Conservation (phyloP, 2,888 invertebrate species). For the Caenorhabditis panamensis region DNA sequence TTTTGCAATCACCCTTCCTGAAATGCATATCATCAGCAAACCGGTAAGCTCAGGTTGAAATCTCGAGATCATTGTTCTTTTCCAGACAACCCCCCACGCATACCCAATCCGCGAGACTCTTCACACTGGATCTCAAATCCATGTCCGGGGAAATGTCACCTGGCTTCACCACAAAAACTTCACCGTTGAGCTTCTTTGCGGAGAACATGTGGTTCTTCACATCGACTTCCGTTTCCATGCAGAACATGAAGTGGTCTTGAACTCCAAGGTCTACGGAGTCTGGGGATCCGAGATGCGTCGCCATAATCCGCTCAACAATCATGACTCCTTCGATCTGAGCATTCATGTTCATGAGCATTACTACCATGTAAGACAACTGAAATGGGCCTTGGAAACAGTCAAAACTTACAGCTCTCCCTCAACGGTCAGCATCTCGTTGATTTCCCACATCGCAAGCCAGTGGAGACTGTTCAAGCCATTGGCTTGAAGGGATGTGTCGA, state of each 20-base stretch:
- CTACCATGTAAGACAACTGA: conserved; percentile 59
- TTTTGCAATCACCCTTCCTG: not conserved
- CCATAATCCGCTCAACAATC: conserved; percentile 70
- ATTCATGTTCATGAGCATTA: conserved; percentile 69
- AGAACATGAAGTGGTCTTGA: conserved; percentile 67
- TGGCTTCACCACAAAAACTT: conserved; percentile 71
- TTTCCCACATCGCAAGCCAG: conserved; percentile 70
- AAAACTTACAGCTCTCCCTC: conserved; percentile 69
- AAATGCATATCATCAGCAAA: not conserved
- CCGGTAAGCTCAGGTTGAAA: not conserved
- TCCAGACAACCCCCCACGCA: not conserved
- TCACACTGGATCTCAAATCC: conserved; percentile 63
- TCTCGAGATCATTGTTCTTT: no score
- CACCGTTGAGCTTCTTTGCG: conserved; percentile 72
- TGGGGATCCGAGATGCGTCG: conserved; percentile 71
- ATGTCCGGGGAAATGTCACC: conserved; percentile 66
- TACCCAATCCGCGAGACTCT: conserved; percentile 46
- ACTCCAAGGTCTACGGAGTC: conserved; percentile 58
- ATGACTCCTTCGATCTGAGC: conserved; percentile 65
- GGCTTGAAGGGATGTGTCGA: conserved; percentile 69
- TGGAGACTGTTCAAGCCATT: conserved; percentile 69
- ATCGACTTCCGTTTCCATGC: conserved; percentile 73
- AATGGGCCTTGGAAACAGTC: not conserved
- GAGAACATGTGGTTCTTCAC: conserved; percentile 72
- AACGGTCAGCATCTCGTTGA: conserved; percentile 69